Percentiles rank a stretch among this genome's conserved stretches.
These are phyloP conservation scores for Ptychodera flava DNA, from an alignment of 35 echinoderm and acorn worm species.

Conservation along the genomic window DNA sequence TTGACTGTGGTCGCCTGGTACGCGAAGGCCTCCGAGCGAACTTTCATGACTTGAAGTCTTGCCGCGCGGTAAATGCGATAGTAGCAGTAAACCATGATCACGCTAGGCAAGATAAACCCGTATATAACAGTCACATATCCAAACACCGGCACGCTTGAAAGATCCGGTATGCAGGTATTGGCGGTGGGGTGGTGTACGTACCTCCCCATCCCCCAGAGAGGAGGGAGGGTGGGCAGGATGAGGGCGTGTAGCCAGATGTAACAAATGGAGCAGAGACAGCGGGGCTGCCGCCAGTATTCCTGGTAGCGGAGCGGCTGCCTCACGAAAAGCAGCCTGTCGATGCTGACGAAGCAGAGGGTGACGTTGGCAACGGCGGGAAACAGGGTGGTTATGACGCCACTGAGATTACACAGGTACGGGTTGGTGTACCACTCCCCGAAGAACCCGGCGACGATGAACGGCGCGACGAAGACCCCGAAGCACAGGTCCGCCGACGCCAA, in stretches of 20 bases:
- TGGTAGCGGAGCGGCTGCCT: conserved; percentile 4
- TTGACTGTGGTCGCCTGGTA: background rate
- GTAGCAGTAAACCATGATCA: conserved; percentile 14
- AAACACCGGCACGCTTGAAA: background rate
- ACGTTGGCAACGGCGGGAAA: conserved; percentile 27
- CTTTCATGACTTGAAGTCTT: conserved; percentile 9
- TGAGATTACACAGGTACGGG: background rate
- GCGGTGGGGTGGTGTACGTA: background rate
- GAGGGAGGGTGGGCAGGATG: conserved; percentile 10
- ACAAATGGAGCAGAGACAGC: background rate
- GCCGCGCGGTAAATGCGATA: conserved; percentile 18
- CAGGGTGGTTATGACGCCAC: conserved; percentile 23
- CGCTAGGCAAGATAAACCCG: conserved; percentile 15
- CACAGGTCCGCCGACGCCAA: conserved; percentile 17
- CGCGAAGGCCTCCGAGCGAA: conserved; percentile 16
- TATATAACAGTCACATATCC: conserved; percentile 14
- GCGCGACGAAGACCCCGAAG: conserved; percentile 7
- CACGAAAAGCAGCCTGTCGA: conserved; percentile 25
- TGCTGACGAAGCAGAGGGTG: conserved; percentile 37
- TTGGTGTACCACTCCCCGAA: conserved; percentile 8
- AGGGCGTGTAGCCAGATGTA: conserved; percentile 25
- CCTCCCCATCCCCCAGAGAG: background rate
- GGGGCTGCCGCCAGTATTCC: background rate
- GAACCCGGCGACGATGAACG: conserved; percentile 8
- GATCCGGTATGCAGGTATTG: conserved; percentile 9